Evolutionary conservation across 2,113 vertebrate species (phyloP).

Genomic region (Puntigrus tetrazona): DNA sequence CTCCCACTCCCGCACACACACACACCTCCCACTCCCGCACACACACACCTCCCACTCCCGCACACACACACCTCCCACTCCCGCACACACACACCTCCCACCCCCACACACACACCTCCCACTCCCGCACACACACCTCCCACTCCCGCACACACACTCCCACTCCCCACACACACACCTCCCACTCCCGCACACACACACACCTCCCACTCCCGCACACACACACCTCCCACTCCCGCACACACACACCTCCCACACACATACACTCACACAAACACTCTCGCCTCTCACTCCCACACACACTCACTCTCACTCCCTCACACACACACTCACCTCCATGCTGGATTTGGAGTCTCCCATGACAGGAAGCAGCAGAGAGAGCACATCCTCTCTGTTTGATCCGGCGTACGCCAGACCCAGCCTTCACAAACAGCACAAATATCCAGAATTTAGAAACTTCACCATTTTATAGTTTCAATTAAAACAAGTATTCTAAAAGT

Average conservation of each 20-base stretch:
- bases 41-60: background rate
- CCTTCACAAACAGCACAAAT: constrained; percentile 66
- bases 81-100: constrained; percentile 60
- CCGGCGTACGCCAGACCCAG: constrained; percentile 94
- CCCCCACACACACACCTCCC: constrained; percentile 71
- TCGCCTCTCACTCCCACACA: constrained; percentile 74
- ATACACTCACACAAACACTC: background rate
- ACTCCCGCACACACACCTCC: background rate
- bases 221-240: background rate
- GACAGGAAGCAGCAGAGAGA: constrained; percentile 94
- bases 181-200: constrained; percentile 1
- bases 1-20: no score
- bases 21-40: constrained; percentile 48
- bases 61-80: constrained; percentile 77
- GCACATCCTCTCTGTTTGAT: constrained; percentile 95
- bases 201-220: constrained; percentile 61
- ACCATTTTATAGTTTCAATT: no score
- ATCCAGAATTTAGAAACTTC: background rate
- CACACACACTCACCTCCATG: constrained; percentile 85
- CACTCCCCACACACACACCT: no score
- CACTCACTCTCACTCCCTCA: background rate
- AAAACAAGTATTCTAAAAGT: no score
- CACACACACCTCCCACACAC: constrained; percentile 26
- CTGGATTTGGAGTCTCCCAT: constrained; percentile 98
- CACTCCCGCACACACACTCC: no score